These are phyloP conservation scores for Troides aeacus DNA, from an alignment of 2,888 invertebrate species.

Conservation along the genomic window DNA sequence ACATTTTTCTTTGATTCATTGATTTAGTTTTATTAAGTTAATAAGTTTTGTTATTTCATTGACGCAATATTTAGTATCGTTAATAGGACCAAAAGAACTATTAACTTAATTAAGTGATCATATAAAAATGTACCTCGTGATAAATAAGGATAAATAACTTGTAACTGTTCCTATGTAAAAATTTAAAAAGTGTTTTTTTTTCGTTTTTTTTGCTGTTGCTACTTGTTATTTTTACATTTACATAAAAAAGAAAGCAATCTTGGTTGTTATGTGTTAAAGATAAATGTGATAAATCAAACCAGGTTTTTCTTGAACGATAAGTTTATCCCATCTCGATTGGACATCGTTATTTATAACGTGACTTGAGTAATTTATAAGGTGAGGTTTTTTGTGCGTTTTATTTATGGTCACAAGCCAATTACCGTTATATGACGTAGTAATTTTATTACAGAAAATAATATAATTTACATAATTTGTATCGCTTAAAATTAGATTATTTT, in stretches of 20 bases:
- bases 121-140: too few relatives aligned
- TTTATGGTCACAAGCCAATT: background rate
- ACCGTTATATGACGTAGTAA: background rate
- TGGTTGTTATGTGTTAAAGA: conserved; percentile 5
- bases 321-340: conserved; percentile 8
- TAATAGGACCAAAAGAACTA: too few relatives aligned
- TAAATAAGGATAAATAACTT: background rate
- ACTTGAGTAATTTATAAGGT: conserved; percentile 15
- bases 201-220: background rate
- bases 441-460: background rate
- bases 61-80: too few relatives aligned
- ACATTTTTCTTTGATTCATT: too few relatives aligned
- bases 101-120: too few relatives aligned
- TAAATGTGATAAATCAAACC: conserved; percentile 18
- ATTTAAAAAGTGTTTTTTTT: background rate
- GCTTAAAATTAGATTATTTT: too few relatives aligned
- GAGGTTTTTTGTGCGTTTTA: conserved; percentile 7
- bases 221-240: background rate
- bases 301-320: conserved; percentile 11
- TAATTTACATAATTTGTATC: background rate
- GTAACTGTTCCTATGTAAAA: background rate
- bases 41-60: too few relatives aligned
- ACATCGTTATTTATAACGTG: background rate
- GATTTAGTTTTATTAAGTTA: too few relatives aligned
- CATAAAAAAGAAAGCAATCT: conserved; percentile 1